Evolutionary conservation across 2,113 vertebrate species (phyloP), one percentile per base, ranked within the genome.

Genomic region (Periophthalmus modestus): DNA sequence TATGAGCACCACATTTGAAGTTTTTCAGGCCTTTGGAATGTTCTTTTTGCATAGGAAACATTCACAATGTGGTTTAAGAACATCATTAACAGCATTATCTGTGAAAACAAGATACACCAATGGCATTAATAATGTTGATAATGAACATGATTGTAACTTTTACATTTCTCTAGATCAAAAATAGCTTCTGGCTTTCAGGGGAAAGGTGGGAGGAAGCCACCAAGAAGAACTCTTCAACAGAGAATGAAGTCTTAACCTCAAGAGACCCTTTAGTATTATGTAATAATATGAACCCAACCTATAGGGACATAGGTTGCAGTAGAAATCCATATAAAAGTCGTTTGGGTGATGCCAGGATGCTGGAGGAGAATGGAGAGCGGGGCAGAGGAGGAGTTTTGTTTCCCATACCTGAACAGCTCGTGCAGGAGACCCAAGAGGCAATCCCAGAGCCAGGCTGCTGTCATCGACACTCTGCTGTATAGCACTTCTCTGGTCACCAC

Each of bases 371-470:
- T 65, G 62, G 62, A 65, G 34, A 12, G 18, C 0, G 19, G 1
- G 23, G 13, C 18, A 18, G 16, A 39, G 43, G 62, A 36, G 24
- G 59, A 19, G 16, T 21, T 71, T 12, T 71, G 69, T 43, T 71
- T 71, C 34, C 69, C 69, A 19, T 57, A 61, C 23, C 23, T 62
- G 15, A 71, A 71, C 69, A n/a, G 16, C 57, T 71, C 69, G 0
- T 72, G 70, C 43, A 48, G 24, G 58, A 72, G 1, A 43, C 43
- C 58, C 11, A 15, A 1, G 10, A 15, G 15, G 28, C 58, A 65
- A 18, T 21, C 58, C 24, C 10, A 13, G 1, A 46, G 39, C 47
- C 57, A 62, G 58, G 24, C 23, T 5, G 39, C 14, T 23, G 18
- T 72, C 9, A 7, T 63, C 24, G 48, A 72, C 58, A 50, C 28